Percentiles rank a stretch among this genome's conserved stretches.
Conservation (phyloP, 1,140 invertebrate species). For the Scaptomyza hsui region DNA sequence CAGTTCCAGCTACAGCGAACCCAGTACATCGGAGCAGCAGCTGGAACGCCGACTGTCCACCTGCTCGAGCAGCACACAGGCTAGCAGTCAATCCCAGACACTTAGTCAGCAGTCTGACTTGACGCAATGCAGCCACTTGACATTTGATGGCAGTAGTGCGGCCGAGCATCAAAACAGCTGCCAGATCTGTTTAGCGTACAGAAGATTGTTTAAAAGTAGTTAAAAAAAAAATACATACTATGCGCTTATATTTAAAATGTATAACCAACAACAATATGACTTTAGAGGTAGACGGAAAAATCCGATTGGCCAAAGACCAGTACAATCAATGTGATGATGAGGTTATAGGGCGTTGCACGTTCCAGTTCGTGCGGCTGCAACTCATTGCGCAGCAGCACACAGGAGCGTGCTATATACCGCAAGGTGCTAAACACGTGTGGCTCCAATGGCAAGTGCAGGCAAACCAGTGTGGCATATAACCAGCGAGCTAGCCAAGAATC, state of each 20-base stretch:
- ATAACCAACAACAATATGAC: neutral
- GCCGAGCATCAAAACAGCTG: conserved; percentile 58
- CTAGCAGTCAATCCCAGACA: conserved; percentile 43
- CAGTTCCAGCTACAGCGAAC: conserved; percentile 14
- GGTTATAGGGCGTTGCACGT: conserved; percentile 74
- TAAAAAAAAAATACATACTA: conserved; percentile 28
- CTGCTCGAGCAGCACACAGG: conserved; percentile 54
- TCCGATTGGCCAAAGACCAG: conserved; percentile 70
- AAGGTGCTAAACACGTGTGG: conserved; percentile 75
- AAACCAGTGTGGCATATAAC: conserved; percentile 73
- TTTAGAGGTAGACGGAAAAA: conserved; percentile 58
- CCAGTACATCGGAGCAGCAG: neutral
- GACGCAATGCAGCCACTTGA: conserved; percentile 39
- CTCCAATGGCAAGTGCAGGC: conserved; percentile 75
- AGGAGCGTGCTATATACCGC: conserved; percentile 67
- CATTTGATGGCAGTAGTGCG: conserved; percentile 4
- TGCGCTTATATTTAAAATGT: conserved; percentile 29
- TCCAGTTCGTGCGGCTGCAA: conserved; percentile 44
- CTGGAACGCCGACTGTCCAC: conserved; percentile 43
- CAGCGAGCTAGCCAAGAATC: conserved; percentile 75
- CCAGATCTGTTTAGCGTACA: conserved; percentile 65
- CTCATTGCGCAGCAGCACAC: conserved; percentile 58
- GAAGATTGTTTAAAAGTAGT: conserved; percentile 41
- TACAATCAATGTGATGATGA: conserved; percentile 69
- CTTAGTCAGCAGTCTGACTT: conserved; percentile 44